Percentiles rank a stretch among this genome's conserved stretches.
Evolutionary conservation across 2,888 invertebrate species (phyloP).

Genomic region (Agrochola lota): DNA sequence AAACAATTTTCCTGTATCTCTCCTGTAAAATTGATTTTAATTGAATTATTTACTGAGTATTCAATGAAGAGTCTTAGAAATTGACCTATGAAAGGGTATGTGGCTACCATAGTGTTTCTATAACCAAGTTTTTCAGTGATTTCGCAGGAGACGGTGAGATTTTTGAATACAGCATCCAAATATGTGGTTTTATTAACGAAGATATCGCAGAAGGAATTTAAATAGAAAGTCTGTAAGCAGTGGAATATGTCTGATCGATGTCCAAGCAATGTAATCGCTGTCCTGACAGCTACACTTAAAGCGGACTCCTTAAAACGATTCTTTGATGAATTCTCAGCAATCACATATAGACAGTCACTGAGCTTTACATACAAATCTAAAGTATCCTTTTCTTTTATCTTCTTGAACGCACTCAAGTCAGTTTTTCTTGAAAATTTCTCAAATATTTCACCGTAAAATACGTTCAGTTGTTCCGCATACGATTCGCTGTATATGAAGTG

Average conservation of each 20-base stretch:
- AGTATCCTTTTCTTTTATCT: slow-evolving; percentile 69
- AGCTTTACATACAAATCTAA: slow-evolving; percentile 80
- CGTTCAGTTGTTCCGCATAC: slow-evolving; percentile 72
- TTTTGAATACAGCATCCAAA: slow-evolving; percentile 73
- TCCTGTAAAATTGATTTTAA: slow-evolving; percentile 63
- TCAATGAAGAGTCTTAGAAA: slow-evolving; percentile 81
- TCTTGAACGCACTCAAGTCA: slow-evolving; percentile 75
- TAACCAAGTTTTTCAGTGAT: slow-evolving; percentile 78
- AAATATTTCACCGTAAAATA: slow-evolving; percentile 75
- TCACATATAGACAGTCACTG: slow-evolving; percentile 80
- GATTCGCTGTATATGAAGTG: slow-evolving; percentile 75
- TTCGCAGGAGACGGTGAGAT: slow-evolving; percentile 73
- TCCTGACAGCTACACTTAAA: slow-evolving; percentile 69
- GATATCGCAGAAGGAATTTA: slow-evolving; percentile 78
- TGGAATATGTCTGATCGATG: slow-evolving; percentile 77
- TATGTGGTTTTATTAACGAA: slow-evolving; percentile 70
- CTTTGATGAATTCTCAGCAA: slow-evolving; percentile 79
- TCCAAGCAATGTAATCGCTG: slow-evolving; percentile 72
- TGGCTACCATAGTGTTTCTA: slow-evolving; percentile 68
- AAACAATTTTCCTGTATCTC: slow-evolving; percentile 73
- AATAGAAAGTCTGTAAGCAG: slow-evolving; percentile 80
- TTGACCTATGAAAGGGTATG: slow-evolving; percentile 82
- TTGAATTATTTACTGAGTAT: slow-evolving; percentile 64
- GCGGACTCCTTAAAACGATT: slow-evolving; percentile 71
- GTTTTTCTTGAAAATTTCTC: slow-evolving; percentile 70